Conservation (phyloP, 30 jellyfish, hydroid and myxozoan species). For the Pelagia noctiluca region DNA sequence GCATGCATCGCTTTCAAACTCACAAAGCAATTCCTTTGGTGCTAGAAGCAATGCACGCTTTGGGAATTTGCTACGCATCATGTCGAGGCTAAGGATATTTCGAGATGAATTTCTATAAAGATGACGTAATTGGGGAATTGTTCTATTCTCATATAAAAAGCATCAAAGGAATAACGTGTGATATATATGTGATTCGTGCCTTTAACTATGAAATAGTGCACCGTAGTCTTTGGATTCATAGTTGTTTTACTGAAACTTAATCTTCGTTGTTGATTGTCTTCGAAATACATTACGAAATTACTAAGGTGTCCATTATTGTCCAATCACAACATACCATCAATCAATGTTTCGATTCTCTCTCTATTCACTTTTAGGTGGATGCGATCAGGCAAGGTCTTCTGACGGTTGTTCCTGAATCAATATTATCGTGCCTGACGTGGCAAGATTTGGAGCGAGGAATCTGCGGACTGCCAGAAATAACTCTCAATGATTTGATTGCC, state of each 20-base stretch:
- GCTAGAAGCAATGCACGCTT: too few relatives aligned
- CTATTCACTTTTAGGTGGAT: constrained; percentile 64
- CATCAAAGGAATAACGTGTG: too few relatives aligned
- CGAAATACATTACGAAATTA: neutral
- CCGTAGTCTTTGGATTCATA: neutral
- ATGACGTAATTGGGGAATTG: too few relatives aligned
- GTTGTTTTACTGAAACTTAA: too few relatives aligned
- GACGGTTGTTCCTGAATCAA: constrained; percentile 81
- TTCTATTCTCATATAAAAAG: too few relatives aligned
- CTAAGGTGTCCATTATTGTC: neutral
- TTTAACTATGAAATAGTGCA: neutral
- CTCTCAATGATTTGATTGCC: constrained; percentile 82
- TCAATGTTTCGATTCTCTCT: neutral
- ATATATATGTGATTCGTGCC: too few relatives aligned
- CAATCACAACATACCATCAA: neutral
- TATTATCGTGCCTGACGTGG: constrained; percentile 93
- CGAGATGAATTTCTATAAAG: too few relatives aligned
- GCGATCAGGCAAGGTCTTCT: constrained; percentile 82
- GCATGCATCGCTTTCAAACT: too few relatives aligned
- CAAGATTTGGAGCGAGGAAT: constrained; percentile 76
- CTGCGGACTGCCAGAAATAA: constrained; percentile 84
- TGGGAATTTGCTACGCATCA: too few relatives aligned
- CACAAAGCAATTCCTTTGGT: too few relatives aligned
- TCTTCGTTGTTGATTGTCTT: too few relatives aligned
- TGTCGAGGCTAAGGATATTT: too few relatives aligned